Conservation (phyloP, 2,113 vertebrate genomes). For the Lonchura striata region DNA sequence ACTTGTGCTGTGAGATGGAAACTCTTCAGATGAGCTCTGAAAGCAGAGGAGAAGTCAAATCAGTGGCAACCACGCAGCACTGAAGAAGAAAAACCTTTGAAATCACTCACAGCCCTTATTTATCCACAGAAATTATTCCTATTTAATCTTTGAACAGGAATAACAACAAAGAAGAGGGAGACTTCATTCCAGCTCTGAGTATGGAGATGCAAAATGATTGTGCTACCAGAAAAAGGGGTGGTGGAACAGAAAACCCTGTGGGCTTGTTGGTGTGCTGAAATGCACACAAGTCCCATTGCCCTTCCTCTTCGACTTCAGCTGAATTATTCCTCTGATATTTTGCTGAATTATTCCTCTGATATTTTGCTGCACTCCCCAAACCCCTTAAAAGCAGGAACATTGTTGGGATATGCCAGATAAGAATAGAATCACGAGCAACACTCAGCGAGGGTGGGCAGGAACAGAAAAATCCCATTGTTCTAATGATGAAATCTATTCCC, state of each 20-base stretch:
- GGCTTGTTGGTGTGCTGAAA: not conserved
- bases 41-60: not conserved
- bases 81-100: not conserved
- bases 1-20: not conserved
- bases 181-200: not conserved
- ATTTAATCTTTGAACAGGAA: not conserved
- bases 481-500: not conserved
- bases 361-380: not conserved
- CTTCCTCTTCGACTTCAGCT: not conserved
- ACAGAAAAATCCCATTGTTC: conserved; percentile 46
- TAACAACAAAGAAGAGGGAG: not conserved
- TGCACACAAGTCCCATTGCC: not conserved
- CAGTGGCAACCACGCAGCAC: not conserved
- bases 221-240: not conserved
- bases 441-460: not conserved
- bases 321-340: not conserved
- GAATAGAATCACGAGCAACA: conserved; percentile 19
- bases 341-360: not conserved
- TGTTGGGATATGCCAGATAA: conserved; percentile 1
- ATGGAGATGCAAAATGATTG: not conserved
- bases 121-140: not conserved
- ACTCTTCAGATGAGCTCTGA: not conserved
- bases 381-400: not conserved
- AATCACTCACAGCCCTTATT: not conserved
- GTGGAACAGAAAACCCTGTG: not conserved